A percentile compares a stretch with the other conserved stretches of the same genome.
phyloP scores from a whole-genome alignment of 2,113 vertebrate species.

The Strix aluco region DNA sequence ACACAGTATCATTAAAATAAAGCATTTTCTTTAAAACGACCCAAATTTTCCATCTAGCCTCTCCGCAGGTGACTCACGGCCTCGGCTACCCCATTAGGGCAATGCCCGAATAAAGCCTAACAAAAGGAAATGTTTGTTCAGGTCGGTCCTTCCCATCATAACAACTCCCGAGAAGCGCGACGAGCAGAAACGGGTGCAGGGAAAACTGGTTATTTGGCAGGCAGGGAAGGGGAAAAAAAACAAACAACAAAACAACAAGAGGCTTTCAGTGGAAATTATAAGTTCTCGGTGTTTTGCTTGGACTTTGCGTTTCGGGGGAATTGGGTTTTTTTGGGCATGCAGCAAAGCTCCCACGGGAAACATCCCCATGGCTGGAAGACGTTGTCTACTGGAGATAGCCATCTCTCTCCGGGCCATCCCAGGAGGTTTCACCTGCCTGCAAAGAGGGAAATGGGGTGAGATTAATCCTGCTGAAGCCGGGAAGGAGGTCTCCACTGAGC shows the following conservation, averaged over 20 bases:
- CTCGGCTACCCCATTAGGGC: neutral
- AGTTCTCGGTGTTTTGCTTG: fast-evolving
- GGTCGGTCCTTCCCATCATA: constrained; percentile 6
- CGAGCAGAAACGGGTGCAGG: neutral
- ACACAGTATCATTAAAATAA: neutral
- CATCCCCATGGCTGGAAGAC: neutral
- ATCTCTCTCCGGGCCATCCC: neutral
- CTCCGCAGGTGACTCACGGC: neutral
- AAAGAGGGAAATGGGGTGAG: fast-evolving
- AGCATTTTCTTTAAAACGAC: constrained; percentile 33
- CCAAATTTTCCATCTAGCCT: constrained; percentile 30
- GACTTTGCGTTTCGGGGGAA: neutral
- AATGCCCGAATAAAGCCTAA: neutral
- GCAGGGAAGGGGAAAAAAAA: neutral
- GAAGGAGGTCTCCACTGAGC: fast-evolving
- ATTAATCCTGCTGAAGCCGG: neutral
- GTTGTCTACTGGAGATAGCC: fast-evolving
- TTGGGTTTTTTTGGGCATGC: neutral
- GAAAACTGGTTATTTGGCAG: constrained; percentile 51
- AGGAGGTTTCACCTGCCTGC: neutral
- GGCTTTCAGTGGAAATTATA: neutral
- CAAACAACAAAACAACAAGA: neutral
- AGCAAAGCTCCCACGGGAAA: neutral
- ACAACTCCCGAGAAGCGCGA: neutral
- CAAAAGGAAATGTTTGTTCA: constrained; percentile 27